Evolutionary conservation across 2,888 invertebrate genomes (phyloP), one percentile per base, ranked within the genome.

Genomic region (Sphaeridia pumilis): DNA sequence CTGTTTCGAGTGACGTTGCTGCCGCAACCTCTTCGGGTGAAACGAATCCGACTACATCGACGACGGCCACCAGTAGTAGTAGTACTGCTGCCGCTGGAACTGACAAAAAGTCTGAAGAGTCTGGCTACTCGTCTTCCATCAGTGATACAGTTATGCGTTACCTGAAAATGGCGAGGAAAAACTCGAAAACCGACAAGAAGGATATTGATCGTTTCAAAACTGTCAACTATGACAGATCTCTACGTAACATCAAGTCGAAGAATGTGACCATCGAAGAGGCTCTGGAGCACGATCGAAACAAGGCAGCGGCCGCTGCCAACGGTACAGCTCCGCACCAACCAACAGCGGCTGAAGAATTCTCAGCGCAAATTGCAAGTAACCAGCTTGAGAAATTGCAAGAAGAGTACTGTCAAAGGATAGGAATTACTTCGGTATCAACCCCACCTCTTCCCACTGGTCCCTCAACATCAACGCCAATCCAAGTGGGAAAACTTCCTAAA

Each of bases 131-230:
- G 0, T 87, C 87, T 57, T 87, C 87, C 1, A 87, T 88, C 25
- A 84, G 86, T 67, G 86, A 87, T 67, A 87, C 86, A 0, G 86
- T 88, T 56, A 87, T 87, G 70, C 75, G 87, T 10, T 88, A 88
- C 69, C 71, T 88, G 46, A 75, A 85, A 53, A 88, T 88, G 87
- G 87, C 87, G 5, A 76, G 88, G 31, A 88, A 88, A 69, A 88
- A 88, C 42, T 66, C 66, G 67, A 86, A 85, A 66, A 80, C 83
- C 10, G 87, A 87, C 69, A 79, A 82, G 2, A 84, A 84, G 61
- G 84, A 84, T 68, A 80, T 77, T 2, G 87, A 85, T 67, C 78
- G 84, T 47, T 89, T 88, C 68, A 87, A 87, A 68, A 79, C 87
- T 0, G 86, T 89, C 21, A 89, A 89, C 69, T 89, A 89, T 67